Percentiles rank a stretch among this genome's conserved stretches.
Evolutionary conservation across 2,797 vertebrate species (phyloP).

Genomic region (Anolis apletophallus): DNA sequence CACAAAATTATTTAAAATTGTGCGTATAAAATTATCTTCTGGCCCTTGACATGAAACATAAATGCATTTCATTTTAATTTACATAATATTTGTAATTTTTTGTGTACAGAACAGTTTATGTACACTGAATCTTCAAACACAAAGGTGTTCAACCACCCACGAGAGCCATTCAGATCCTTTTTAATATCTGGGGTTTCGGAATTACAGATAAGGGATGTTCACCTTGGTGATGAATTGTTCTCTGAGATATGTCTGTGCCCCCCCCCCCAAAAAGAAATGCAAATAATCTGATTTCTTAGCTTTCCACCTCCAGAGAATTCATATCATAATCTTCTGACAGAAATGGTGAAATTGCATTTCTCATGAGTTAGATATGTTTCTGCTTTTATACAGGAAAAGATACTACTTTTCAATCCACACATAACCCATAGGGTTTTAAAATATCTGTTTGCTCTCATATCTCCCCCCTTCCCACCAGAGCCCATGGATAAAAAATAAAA

Average conservation of each 20-base stretch:
- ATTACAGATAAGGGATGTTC: neutral
- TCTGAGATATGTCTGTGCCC: neutral
- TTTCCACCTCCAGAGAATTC: neutral
- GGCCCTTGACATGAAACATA: too few species aligned
- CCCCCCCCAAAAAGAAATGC: neutral
- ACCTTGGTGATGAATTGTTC: neutral
- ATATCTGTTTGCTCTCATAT: neutral
- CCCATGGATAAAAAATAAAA: slow-evolving; percentile 6
- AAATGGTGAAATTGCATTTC: neutral
- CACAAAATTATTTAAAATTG: too few species aligned
- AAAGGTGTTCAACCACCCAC: too few species aligned
- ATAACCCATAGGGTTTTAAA: neutral
- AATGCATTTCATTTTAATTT: too few species aligned
- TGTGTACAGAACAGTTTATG: too few species aligned
- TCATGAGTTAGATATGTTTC: neutral
- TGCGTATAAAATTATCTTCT: too few species aligned
- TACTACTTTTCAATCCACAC: neutral
- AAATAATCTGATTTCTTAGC: neutral
- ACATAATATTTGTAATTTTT: too few species aligned
- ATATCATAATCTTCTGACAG: neutral
- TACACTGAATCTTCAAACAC: too few species aligned
- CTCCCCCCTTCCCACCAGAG: neutral
- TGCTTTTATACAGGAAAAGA: neutral
- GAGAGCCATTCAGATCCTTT: too few species aligned
- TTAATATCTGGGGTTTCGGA: neutral